Evolutionary conservation across 1,140 invertebrate species (phyloP), one percentile per base, ranked within the genome.

Genomic region (Trachymyrmex cornetzi): DNA sequence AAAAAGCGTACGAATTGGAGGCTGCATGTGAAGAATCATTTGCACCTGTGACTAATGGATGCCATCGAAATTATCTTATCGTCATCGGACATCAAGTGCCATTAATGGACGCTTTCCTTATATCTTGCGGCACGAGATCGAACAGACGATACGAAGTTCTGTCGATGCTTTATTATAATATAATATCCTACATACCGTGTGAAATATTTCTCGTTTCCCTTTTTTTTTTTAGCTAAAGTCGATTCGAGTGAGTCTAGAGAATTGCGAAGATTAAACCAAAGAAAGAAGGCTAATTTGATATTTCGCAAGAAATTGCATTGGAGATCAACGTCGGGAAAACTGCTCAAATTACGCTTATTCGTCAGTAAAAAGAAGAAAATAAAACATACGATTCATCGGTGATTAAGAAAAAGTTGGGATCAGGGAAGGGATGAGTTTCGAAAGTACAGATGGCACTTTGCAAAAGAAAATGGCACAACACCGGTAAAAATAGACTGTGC

Each of bases 61-160:
- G 55, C 69, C 55, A n/a, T 74, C 38, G 55, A 69, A 67, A 82
- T 82, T 74, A 59, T 53, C 64, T 81, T 81, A 82, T 61, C 67
- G 80, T 27, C 53, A 48, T 81, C 22, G 24, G 24, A 84, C 69
- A 16, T 80, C 77, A 48, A 50, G 55, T 50, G 38, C 19, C 80
- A 75, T 84, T 61, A 75, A 84, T 38, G n/a, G 64, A 80, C 14
- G 14, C n/a, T 57, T 81, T 71, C 44, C 19, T 57, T 59, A 64
- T 12, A 77, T 63, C 59, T 77, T 19, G 22, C 24, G 55, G 22
- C 22, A 3, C n/a, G n/a, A 81, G 48, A 71, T 81, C 11, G 30
- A 81, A 24, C 27, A 1, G 14, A 24, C 22, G 44, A 80, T 66
- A 66, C 19, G 6, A 44, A 48, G n/a, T 22, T 66, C 14, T 16